Conservation (phyloP, 2,888 invertebrate species). For the Zootermopsis nevadensis region DNA sequence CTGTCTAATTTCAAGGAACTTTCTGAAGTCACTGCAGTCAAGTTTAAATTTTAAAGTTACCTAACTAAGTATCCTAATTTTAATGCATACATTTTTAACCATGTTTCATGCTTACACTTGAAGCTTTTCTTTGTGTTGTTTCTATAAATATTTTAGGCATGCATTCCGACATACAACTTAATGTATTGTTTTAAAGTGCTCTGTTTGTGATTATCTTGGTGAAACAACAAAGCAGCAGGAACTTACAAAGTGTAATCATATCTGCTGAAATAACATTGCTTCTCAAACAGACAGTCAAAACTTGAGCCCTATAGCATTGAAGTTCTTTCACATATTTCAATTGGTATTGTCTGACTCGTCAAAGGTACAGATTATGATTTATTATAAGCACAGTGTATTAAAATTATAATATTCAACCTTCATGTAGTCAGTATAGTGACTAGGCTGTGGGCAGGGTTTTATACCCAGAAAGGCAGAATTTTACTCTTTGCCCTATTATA, state of each 20-base stretch:
- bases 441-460: too few relatives aligned
- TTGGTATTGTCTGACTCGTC: too few relatives aligned
- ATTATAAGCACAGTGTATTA: too few relatives aligned
- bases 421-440: too few relatives aligned
- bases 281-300: too few relatives aligned
- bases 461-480: too few relatives aligned
- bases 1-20: not conserved
- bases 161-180: not conserved
- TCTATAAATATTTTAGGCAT: not conserved
- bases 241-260: slow-evolving; percentile 23
- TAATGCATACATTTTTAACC: not conserved
- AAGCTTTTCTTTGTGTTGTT: not conserved
- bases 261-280: too few relatives aligned
- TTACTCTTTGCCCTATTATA: too few relatives aligned
- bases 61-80: not conserved
- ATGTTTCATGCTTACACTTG: not conserved
- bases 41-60: not conserved
- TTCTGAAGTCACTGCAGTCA: not conserved
- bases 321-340: too few relatives aligned
- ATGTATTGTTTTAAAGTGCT: not conserved
- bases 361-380: too few relatives aligned
- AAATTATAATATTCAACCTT: too few relatives aligned
- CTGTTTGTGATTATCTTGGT: slow-evolving; percentile 1
- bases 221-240: not conserved
- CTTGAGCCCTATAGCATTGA: too few relatives aligned